Conservation (phyloP, 2,113 vertebrate species). For the Malurus melanocephalus region DNA sequence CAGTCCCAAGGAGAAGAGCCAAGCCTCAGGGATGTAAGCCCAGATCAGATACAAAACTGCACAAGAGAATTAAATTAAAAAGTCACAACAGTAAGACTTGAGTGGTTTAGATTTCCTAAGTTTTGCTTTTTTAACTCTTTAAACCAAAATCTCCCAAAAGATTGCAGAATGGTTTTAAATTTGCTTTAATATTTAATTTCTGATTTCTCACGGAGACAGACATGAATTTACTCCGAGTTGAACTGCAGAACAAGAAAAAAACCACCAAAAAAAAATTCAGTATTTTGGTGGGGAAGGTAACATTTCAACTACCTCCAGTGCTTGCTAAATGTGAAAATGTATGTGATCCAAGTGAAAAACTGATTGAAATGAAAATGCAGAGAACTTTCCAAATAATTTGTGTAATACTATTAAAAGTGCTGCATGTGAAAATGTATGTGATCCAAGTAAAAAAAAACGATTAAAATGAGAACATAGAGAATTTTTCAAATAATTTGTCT, state of each 20-base stretch:
- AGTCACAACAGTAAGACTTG: background rate
- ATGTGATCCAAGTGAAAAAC: rapidly evolving
- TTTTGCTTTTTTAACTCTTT: background rate
- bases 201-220: background rate
- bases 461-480: rapidly evolving
- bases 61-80: background rate
- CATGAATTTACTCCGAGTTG: background rate
- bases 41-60: slow-evolving; percentile 90
- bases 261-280: background rate
- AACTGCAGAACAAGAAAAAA: background rate
- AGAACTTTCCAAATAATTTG: background rate
- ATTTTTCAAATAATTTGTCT: background rate
- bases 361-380: rapidly evolving
- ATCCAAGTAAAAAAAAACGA: background rate
- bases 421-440: rapidly evolving
- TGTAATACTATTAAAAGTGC: rapidly evolving
- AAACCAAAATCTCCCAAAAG: background rate
- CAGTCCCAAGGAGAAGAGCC: slow-evolving; percentile 88
- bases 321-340: rapidly evolving
- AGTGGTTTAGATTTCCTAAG: background rate
- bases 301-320: rapidly evolving
- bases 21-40: slow-evolving; percentile 90
- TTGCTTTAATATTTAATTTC: background rate
- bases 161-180: background rate
- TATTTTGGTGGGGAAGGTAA: background rate